phyloP scores from a whole-genome alignment of 1,140 invertebrate genomes.

The Acromyrmex heyeri region DNA sequence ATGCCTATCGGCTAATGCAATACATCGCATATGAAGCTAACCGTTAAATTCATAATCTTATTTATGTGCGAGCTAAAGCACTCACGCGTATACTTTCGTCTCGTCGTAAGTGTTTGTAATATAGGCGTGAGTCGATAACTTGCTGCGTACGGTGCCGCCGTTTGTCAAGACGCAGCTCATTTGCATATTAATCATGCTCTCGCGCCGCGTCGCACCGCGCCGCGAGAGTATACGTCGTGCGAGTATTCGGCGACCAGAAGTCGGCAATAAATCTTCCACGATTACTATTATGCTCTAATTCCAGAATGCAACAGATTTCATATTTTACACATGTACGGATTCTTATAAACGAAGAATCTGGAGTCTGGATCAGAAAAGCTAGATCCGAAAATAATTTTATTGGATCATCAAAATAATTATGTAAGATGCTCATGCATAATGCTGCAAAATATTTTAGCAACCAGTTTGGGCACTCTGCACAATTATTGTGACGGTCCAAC shows the following conservation, averaged over 20 bases:
- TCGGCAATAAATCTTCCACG: constrained; percentile 32
- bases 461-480: too few relatives aligned
- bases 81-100: neutral
- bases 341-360: too few relatives aligned
- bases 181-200: constrained; percentile 44
- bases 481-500: too few relatives aligned
- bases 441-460: too few relatives aligned
- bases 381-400: too few relatives aligned
- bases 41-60: constrained; percentile 36
- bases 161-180: constrained; percentile 40
- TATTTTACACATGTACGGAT: neutral
- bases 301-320: constrained; percentile 1
- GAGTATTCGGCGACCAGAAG: constrained; percentile 10
- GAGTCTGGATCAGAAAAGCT: too few relatives aligned
- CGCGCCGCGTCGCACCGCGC: too few relatives aligned
- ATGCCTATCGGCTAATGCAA: constrained; percentile 8
- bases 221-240: neutral
- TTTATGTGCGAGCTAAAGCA: neutral
- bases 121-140: constrained; percentile 31
- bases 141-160: neutral
- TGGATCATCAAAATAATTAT: too few relatives aligned
- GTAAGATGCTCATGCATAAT: too few relatives aligned
- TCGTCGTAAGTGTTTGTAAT: neutral
- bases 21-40: constrained; percentile 10
- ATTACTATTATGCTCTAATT: neutral